Base-by-base conservation (phyloP, 2,888 invertebrate genomes). In the Diaprepes abbreviatus region DNA sequence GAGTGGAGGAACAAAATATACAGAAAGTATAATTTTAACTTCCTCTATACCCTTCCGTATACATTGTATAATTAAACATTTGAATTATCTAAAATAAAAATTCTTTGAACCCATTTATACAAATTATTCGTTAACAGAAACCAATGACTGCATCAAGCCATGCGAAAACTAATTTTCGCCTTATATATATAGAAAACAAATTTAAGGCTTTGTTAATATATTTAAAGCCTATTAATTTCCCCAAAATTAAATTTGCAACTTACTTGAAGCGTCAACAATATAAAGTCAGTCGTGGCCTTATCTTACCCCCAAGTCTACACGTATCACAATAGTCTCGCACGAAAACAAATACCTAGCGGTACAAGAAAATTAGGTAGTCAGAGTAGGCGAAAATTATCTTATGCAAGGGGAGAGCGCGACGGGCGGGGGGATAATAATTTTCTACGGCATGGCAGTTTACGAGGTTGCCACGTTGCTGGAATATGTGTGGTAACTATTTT, bases 291-390 rank as follows among this genome's bases (percentile, higher is more conserved):
- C 28, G 14, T 6, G 14, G 24, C 16, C 59, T 59, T 59, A 59
- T 33, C 59, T 24, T 31, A 17, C n/a, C 28, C 9, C 33, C 33
- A 10, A 40, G 17, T 35, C 43, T 43, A 10, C 43, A 1, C 9
- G 21, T 4, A 35, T 36, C 36, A 59, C 59, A 59, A 45, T 45
- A 24, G 43, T 31, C 31, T 31, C n/a, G 7, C 55, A 43, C 14
- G 65, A 57, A 45, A 65, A 48, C 48, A 65, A 65, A 57, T 48
- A 36, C 48, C 48, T 40, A 9, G 31, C 43, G 40, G 16, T 55
- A 54, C 40, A 52, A 40, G 63, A 63, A 63, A 63, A 63, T 63
- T 43, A 43, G 45, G 31, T 64, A 64, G 64, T 40, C 55, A 19
- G 54, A 55, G 35, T 36, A 55, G 36, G 55, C 19, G 36, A 19